phyloP scores from a whole-genome alignment of 64 coral and sea anemone genomes.

The Montipora foliosa region DNA sequence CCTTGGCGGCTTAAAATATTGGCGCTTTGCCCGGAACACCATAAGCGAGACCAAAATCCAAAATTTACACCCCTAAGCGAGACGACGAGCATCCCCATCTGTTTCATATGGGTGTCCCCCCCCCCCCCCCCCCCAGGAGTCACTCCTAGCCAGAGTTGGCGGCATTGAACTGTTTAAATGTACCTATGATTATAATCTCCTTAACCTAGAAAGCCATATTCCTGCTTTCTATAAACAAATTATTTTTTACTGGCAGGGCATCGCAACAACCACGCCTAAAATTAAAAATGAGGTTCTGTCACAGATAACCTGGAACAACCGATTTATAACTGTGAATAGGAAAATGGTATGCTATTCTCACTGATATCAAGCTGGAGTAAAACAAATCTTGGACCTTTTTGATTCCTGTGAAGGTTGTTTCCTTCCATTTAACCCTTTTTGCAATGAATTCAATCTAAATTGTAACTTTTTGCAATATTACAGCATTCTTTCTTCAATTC shows the following conservation, averaged over 20 bases:
- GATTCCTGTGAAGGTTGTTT: neutral
- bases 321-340: neutral
- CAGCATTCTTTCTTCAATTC: neutral
- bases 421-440: neutral
- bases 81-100: too few species aligned
- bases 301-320: neutral
- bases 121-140: neutral
- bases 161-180: neutral
- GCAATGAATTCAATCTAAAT: neutral
- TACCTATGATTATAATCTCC: neutral
- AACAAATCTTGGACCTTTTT: neutral
- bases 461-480: neutral
- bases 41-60: too few species aligned
- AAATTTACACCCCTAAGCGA: too few species aligned
- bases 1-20: too few species aligned
- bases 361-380: neutral
- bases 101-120: too few species aligned
- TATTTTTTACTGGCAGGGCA: constrained; percentile 9
- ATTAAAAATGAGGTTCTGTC: neutral
- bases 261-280: neutral
- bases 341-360: neutral
- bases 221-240: constrained; percentile 4
- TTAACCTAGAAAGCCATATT: neutral
- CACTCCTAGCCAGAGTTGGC: too few species aligned
- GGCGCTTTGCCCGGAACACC: too few species aligned